Evolutionary conservation across 1,140 invertebrate species (phyloP), one percentile per base, ranked within the genome.

Genomic region (Drosophila malerkotliana): DNA sequence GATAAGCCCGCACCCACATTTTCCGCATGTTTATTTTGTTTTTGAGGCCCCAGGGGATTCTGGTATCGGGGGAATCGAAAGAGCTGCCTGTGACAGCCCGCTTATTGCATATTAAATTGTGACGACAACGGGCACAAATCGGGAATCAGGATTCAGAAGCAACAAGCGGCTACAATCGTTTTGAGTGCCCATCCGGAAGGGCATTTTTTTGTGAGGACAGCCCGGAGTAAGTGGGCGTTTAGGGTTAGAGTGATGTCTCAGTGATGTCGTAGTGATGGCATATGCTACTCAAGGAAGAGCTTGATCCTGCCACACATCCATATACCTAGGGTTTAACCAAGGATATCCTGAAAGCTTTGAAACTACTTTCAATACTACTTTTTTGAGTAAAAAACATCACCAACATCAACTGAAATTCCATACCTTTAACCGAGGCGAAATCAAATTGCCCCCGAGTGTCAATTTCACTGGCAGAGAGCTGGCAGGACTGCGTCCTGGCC

Each of bases 61-160:
- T 8, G 44, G 44, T 12, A 18, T 51, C 51, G 10, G 18, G 34
- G 44, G 15, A 7, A 34, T 28, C 8, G 12, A 21, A 39, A 21
- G 10, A 53, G 56, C 58, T 82, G 79, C 34, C 69, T 55, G 32
- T 85, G 81, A 87, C 81, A 85, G 81, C 74, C 78, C 81, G 77
- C 81, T 85, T 85, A 85, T 87, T 85, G 81, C 78, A 81, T 87
- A 85, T 81, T 87, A 61, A 61, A 72, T 61, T 78, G 67, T 66
- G 60, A 53, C 59, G 45, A 41, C 49, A 61, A 54, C 47, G 51
- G 51, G 47, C 61, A 62, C 52, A 76, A 79, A 76, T 77, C 67
- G 68, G 34, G 12, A 63, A 76, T 18, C 71, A 53, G 59, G 49
- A 64, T 49, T 66, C 60, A 21, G 41, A 55, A 60, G 44, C 57